Base-by-base conservation (phyloP, 2,113 vertebrate species). In the Anarhynchus alexandrinus region DNA sequence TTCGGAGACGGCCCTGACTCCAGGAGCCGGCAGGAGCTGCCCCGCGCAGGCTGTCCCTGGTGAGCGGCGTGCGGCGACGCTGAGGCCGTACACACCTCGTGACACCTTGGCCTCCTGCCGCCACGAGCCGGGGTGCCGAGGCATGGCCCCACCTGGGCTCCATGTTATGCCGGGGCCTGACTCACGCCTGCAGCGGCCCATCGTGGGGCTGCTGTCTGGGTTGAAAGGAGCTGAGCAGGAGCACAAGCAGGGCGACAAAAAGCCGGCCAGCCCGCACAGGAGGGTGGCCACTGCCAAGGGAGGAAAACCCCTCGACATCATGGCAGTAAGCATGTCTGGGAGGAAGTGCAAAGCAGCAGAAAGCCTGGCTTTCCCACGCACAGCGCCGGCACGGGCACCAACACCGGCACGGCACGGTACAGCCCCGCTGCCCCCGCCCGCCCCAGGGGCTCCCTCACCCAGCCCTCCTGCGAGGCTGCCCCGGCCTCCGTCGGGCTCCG, bases 1-100 rank as follows among this genome's bases (percentile, higher is more conserved):
- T 97, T 97, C 3, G 65, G 94, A 97, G 82, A 74, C 59, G 25
- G 95, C 95, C 93, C 92, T 93, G 93, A 92, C 82, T 97, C 92
- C 82, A 61, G 87, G 94, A 97, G 88, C 69, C 0, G 36, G 40
- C 27, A 2, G 81, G 92, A 96, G 64, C 71, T 84, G 90, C 73
- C 52, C 52, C 34, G 25, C 10, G 1, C 13, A 6, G 86, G 43
- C 43, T 74, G 4, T 57, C 59, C 76, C 78, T 0, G 3, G 72
- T 5, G 21, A 84, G 83, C 2, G 3, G 91, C 9, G 15, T 32
- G 82, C 0, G 10, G 80, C 4, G 2, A 1, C 5, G 47, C 80
- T 45, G 88, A 92, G 88, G 65, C 86, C 0, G 0, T 9, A 26
- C 72, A 51, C 82, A 73, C 66, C 78, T 88, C 1, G 1, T 4